phyloP scores from a whole-genome alignment of 2,797 vertebrate genomes.

The Pachyuromys duprasi region DNA sequence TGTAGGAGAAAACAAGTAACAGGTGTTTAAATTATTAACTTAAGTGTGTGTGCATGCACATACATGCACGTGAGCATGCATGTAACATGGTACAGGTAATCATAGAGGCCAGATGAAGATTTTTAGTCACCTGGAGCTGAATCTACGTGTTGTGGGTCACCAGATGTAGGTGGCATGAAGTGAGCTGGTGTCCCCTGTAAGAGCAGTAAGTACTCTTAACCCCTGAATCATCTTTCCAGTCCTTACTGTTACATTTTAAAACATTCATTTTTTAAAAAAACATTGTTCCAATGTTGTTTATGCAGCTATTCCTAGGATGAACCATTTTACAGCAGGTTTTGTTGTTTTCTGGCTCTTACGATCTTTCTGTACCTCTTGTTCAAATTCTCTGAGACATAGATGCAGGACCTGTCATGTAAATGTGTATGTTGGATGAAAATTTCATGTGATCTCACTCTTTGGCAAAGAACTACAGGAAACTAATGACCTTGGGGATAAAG shows the following conservation, averaged over 20 bases:
- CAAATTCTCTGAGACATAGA: background rate
- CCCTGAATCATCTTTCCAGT: background rate
- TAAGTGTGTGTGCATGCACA: background rate
- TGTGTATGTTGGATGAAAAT: background rate
- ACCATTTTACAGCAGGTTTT: background rate
- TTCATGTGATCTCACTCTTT: background rate
- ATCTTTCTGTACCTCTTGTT: background rate
- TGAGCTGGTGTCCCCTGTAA: background rate
- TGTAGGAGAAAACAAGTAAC: too few species aligned
- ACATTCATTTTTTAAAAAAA: background rate
- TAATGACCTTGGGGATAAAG: background rate
- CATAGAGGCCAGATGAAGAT: background rate
- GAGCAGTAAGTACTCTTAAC: background rate
- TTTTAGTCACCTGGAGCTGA: background rate
- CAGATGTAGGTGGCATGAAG: background rate
- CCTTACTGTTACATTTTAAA: background rate
- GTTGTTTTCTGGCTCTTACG: too few species aligned
- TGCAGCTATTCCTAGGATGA: background rate
- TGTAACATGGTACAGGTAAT: too few species aligned
- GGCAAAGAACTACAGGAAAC: background rate
- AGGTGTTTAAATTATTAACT: too few species aligned
- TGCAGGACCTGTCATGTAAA: background rate
- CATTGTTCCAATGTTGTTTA: background rate
- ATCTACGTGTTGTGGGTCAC: background rate
- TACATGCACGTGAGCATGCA: too few species aligned